Evolutionary conservation across 2,888 invertebrate species (phyloP), one percentile per base, ranked within the genome.

Genomic region (Branchinecta sandiegonensis): DNA sequence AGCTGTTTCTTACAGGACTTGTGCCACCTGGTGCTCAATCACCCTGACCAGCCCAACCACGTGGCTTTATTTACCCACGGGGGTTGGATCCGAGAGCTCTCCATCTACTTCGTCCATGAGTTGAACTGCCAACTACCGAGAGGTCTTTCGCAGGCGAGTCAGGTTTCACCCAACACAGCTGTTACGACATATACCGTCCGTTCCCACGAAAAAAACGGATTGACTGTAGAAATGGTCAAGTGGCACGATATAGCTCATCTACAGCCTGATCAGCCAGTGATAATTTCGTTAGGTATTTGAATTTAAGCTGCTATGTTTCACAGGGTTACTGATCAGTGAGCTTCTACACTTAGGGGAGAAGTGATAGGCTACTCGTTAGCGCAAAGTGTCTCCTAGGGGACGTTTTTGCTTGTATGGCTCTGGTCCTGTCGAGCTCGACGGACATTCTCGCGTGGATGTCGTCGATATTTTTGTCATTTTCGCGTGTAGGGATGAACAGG

Each of bases 221-320:
- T 56, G n/a, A n/a, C n/a, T 8, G 11, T 23, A n/a, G 63, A 56
- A 23, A 9, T 56, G 23, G n/a, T 56, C 14, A 56, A 56, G 23
- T 56, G 63, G 63, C 63, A 56, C 63, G 63, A 56, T 10, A 56
- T 56, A n/a, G 23, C 14, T 56, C 63, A 56, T 23, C 12, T 56
- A 56, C 14, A 56, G n/a, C 63, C 63, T 17, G 63, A 56, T 23
- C 63, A 56, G 63, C 63, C 63, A 56, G 63, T 56, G 8, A 56
- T 56, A n/a, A 56, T 8, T n/a, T 56, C 63, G n/a, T 23, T 56
- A 23, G 63, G 63, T 8, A 56, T 56, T 56, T 56, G 63, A 56
- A 17, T 56, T 10, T 17, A 8, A 17, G 63, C 63, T 37, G 4
- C 3, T 37, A 37, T 37, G 37, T 37, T 37, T 37, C 5, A 37